phyloP scores from a whole-genome alignment of 2,888 invertebrate genomes.

The Choreutis nemorana region DNA sequence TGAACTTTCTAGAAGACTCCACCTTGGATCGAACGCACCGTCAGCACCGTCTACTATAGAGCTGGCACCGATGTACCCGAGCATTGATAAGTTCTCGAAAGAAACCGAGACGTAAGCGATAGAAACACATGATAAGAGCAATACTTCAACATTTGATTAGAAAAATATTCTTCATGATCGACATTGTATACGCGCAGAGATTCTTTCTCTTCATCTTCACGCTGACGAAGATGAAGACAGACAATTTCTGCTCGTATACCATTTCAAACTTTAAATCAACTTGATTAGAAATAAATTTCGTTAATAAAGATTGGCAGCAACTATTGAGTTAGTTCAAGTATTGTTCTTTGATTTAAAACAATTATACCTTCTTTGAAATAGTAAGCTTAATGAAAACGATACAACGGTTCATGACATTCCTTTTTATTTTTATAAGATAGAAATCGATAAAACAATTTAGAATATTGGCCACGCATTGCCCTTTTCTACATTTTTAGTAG shows the following conservation, averaged over 20 bases:
- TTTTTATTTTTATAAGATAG: conserved; percentile 15
- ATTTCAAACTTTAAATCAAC: too few relatives aligned
- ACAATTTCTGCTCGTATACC: too few relatives aligned
- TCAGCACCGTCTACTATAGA: conserved; percentile 88
- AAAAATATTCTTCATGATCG: too few relatives aligned
- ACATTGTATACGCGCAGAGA: too few relatives aligned
- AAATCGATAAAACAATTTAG: conserved; percentile 8
- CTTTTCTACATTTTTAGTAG: conserved; percentile 10
- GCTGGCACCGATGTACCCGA: conserved; percentile 86
- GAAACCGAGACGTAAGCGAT: conserved; percentile 81
- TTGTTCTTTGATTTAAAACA: too few relatives aligned
- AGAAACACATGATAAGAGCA: conserved; percentile 7
- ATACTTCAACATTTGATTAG: conserved; percentile 6
- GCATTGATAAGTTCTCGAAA: conserved; percentile 79
- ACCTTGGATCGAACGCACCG: conserved; percentile 78
- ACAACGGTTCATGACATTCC: conserved; percentile 34
- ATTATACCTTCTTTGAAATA: too few relatives aligned
- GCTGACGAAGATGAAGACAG: too few relatives aligned
- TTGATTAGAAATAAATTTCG: too few relatives aligned
- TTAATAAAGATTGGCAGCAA: too few relatives aligned
- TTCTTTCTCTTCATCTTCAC: too few relatives aligned
- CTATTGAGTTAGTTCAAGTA: too few relatives aligned
- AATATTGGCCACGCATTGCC: conserved; percentile 20
- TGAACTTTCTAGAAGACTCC: conserved; percentile 75
- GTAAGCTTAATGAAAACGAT: too few relatives aligned